Evolutionary conservation across 2,797 vertebrate species (phyloP).

Genomic region (Momotus momota): DNA sequence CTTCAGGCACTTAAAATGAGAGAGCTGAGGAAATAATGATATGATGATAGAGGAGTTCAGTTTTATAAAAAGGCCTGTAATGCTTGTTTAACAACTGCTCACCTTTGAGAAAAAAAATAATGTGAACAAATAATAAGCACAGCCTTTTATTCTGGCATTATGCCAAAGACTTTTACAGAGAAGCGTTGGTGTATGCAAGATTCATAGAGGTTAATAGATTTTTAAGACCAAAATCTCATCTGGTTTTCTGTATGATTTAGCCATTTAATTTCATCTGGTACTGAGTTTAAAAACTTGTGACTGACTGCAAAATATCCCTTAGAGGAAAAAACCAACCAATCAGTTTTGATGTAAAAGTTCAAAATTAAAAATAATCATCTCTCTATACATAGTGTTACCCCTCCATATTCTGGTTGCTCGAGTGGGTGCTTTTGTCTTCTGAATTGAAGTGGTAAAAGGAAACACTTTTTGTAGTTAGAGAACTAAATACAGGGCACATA

Average conservation of each 20-base stretch:
- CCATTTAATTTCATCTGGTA: not conserved
- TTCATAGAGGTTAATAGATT: slow-evolving; percentile 24
- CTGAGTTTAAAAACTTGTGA: not conserved
- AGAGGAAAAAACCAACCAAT: not conserved
- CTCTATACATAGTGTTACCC: not conserved
- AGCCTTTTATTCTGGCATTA: not conserved
- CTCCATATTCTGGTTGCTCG: not conserved
- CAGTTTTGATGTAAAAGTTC: not conserved
- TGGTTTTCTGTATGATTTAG: not conserved
- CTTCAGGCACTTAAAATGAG: slow-evolving; percentile 3
- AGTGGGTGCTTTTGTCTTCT: not conserved
- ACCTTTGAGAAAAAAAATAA: not conserved
- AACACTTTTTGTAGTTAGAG: not conserved
- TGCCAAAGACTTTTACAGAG: not conserved
- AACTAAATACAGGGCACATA: not conserved
- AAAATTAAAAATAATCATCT: not conserved
- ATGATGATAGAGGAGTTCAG: not conserved
- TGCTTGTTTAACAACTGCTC: not conserved
- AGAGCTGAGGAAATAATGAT: not conserved
- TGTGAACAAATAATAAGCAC: not conserved
- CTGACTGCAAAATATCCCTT: not conserved
- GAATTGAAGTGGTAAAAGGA: not conserved
- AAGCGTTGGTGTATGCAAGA: not conserved
- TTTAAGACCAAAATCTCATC: not conserved
- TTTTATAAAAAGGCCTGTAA: not conserved